Percentiles rank a stretch among this genome's conserved stretches.
Evolutionary conservation across 2,888 invertebrate species (phyloP).

Genomic region (Heliconius ismenius): DNA sequence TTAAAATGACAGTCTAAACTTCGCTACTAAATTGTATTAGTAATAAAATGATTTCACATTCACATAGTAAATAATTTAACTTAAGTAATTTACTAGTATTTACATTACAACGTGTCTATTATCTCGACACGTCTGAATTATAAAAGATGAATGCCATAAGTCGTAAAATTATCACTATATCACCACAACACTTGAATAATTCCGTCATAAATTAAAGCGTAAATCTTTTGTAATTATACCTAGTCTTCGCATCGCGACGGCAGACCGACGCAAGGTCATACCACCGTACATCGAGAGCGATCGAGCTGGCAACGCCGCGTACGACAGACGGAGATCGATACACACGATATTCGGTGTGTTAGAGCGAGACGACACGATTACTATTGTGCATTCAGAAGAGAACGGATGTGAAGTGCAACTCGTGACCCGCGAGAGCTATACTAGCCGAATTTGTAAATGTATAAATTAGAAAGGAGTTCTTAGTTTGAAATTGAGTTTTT

Average conservation of each 20-base stretch:
- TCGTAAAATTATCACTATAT: conserved; percentile 42
- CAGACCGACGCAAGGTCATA: conserved; percentile 73
- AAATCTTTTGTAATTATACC: conserved; percentile 62
- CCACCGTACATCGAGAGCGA: conserved; percentile 42
- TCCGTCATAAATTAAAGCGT: conserved; percentile 52
- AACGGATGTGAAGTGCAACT: conserved; percentile 74
- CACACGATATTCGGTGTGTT: conserved; percentile 34
- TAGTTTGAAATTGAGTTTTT: conserved; percentile 30
- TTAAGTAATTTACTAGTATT: conserved; percentile 8
- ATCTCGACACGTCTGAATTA: conserved; percentile 17
- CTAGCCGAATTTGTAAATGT: conserved; percentile 68
- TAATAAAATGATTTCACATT: background rate
- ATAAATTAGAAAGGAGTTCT: conserved; percentile 69
- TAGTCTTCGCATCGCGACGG: conserved; percentile 56
- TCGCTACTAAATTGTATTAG: background rate
- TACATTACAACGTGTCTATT: conserved; percentile 13
- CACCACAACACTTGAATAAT: conserved; percentile 44
- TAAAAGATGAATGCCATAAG: conserved; percentile 23
- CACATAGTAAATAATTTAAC: conserved; percentile 3
- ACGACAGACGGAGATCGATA: conserved; percentile 51
- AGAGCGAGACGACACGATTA: conserved; percentile 61
- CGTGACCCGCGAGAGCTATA: conserved; percentile 74
- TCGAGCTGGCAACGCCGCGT: conserved; percentile 70
- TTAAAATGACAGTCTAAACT: background rate
- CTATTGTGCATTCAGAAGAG: conserved; percentile 75